Base-by-base conservation (phyloP, 2,113 vertebrate species). In the Phrynosoma blainvillii region DNA sequence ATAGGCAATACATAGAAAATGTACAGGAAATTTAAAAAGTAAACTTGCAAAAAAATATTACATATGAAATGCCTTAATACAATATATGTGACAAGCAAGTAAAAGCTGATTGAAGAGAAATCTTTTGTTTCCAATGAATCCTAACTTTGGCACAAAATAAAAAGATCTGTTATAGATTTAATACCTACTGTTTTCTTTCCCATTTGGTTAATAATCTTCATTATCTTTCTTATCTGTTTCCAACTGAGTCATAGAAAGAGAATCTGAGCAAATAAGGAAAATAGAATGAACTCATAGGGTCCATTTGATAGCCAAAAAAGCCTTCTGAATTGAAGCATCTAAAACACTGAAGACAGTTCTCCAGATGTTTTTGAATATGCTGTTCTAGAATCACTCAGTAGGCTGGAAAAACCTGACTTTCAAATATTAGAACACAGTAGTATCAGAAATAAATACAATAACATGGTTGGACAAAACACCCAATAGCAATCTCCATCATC, bases 211-310 rank as follows among this genome's bases (percentile, higher is more conserved):
- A 79, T 78, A 78, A 2, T 86, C 10, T 66, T 78, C 27, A 76
- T 59, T 84, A 75, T 85, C 59, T 47, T 47, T 77, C 59, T 85
- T 85, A 85, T 85, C 74, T 85, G 47, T 85, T 85, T 86, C 84
- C 59, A 86, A 68, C 47, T 86, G 59, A 86, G 25, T 75, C 42
- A 66, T 68, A 68, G 78, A 78, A 86, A 52, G 30, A 40, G 66
- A 86, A 13, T 52, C 40, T 86, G 75, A 68, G 14, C 27, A 21
- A 74, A 47, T 59, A 4, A 77, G 27, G 84, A 30, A 74, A 71
- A 74, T 73, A 74, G 30, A 74, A 18, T 86, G 59, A 86, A 42
- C 59, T 78, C 30, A 79, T 52, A 84, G 42, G 18, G n/a, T 73
- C 9, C 75, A 66, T 86, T 77, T 65, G 56, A 85, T 65, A 25